Evolutionary conservation across 2,113 vertebrate species (phyloP).

Genomic region (Elephantulus edwardii): DNA sequence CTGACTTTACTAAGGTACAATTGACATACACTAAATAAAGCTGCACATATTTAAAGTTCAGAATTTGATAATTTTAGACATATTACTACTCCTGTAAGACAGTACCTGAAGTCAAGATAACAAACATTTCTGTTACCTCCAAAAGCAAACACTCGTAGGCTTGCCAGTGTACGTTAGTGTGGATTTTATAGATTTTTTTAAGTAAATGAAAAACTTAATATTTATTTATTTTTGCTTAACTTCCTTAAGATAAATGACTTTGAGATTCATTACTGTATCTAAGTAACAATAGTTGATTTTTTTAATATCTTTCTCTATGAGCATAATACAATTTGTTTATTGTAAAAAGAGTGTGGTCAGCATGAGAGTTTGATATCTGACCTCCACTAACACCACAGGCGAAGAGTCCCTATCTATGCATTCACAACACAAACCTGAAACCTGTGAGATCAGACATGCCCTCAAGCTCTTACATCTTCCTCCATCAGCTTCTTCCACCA

Average conservation of each 20-base stretch:
- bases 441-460: too few relatives aligned
- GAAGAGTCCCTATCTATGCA: too few relatives aligned
- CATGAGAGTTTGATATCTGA: too few relatives aligned
- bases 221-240: neutral
- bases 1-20: neutral
- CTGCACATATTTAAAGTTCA: neutral
- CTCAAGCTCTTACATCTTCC: too few relatives aligned
- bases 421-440: too few relatives aligned
- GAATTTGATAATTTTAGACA: slow-evolving; percentile 9
- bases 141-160: too few relatives aligned
- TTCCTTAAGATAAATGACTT: neutral
- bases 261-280: neutral
- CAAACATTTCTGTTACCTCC: neutral
- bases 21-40: neutral
- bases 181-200: neutral
- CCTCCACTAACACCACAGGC: too few relatives aligned
- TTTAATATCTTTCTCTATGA: neutral
- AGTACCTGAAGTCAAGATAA: slow-evolving; percentile 1
- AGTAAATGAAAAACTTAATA: neutral
- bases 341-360: too few relatives aligned
- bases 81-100: slow-evolving; percentile 8
- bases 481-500: too few relatives aligned
- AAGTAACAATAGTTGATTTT: neutral
- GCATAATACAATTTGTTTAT: neutral
- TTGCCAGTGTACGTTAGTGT: too few relatives aligned